phyloP scores from a whole-genome alignment of 2,888 invertebrate species.

The Rotaria macrura region DNA sequence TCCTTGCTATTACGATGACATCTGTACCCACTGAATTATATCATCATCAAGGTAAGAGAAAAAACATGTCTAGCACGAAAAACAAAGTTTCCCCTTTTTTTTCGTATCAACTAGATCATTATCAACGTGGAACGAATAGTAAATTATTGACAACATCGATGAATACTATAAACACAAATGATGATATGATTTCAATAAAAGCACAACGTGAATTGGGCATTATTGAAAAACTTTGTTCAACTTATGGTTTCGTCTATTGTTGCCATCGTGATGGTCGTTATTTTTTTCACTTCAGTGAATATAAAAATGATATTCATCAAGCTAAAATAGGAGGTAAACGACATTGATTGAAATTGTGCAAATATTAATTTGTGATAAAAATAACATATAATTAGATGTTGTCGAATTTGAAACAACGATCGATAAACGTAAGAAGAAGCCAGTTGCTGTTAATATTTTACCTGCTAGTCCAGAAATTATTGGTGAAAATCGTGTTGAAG shows the following conservation, averaged over 20 bases:
- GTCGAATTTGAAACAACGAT: constrained; percentile 30
- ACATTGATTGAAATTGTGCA: neutral
- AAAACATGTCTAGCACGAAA: neutral
- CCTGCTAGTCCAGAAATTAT: neutral
- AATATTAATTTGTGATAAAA: neutral
- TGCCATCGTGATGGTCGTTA: constrained; percentile 20
- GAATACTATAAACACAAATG: neutral
- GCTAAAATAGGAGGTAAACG: constrained; percentile 7
- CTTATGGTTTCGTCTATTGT: constrained; percentile 29
- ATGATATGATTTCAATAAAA: neutral
- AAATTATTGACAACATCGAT: neutral
- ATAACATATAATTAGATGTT: constrained; percentile 20
- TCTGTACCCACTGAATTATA: neutral
- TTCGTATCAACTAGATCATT: neutral
- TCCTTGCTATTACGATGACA: neutral
- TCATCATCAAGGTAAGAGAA: neutral
- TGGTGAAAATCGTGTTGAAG: constrained; percentile 12
- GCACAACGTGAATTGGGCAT: constrained; percentile 22
- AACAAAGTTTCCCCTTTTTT: neutral
- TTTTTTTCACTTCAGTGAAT: constrained; percentile 27
- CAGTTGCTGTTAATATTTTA: constrained; percentile 25
- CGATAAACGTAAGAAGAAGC: constrained; percentile 28
- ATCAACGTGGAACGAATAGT: neutral
- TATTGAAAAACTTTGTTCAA: constrained; percentile 23
- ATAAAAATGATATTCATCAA: constrained; percentile 21